A percentile compares a stretch with the other conserved stretches of the same genome.
phyloP scores from a whole-genome alignment of 92 coral and sea anemone species.

The Umimayanthus chanpuru region DNA sequence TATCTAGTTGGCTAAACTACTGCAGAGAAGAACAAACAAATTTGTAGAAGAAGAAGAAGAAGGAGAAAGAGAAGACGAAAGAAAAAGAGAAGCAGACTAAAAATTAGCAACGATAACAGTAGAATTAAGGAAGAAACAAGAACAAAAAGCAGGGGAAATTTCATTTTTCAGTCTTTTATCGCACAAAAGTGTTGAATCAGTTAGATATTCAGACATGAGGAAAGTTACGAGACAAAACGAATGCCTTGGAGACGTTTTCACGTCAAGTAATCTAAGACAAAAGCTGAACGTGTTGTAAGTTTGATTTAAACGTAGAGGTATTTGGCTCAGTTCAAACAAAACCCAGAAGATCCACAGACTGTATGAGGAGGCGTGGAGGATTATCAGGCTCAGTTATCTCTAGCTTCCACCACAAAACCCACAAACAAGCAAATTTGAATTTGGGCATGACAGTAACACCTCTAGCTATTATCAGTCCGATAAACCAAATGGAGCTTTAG shows the following conservation, averaged over 20 bases:
- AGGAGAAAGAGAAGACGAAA: background rate
- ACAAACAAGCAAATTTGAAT: conserved; percentile 21
- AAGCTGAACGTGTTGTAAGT: background rate
- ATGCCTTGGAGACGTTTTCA: background rate
- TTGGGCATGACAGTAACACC: background rate
- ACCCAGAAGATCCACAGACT: background rate
- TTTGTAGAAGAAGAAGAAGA: no score
- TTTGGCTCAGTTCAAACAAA: background rate
- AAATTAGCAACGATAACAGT: background rate
- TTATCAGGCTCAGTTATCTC: background rate
- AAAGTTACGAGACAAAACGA: background rate
- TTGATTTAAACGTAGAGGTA: background rate
- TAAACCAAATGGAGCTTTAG: background rate
- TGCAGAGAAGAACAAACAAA: background rate
- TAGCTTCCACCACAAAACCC: conserved; percentile 18
- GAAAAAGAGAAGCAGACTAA: background rate
- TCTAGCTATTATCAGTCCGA: background rate
- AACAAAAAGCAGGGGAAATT: background rate
- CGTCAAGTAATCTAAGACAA: background rate
- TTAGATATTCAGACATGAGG: background rate
- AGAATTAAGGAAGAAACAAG: background rate
- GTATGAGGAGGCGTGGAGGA: conserved; percentile 6
- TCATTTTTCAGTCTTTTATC: background rate
- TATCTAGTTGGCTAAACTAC: background rate
- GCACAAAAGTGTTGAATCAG: background rate